These are phyloP conservation scores for Formica exsecta DNA, from an alignment of 1,140 invertebrate genomes.

Conservation along the genomic window DNA sequence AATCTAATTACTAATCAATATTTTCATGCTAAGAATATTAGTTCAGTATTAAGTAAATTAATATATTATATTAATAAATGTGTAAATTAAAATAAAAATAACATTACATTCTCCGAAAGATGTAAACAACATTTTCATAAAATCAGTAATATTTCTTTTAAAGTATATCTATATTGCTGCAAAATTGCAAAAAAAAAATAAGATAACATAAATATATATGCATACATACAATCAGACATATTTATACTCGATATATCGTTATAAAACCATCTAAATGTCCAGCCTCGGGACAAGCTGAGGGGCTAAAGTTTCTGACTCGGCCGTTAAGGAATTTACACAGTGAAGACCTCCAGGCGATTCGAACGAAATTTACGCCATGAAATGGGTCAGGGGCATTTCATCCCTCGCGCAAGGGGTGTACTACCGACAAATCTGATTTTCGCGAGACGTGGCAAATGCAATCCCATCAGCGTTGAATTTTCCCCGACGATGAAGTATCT, in stretches of 20 bases:
- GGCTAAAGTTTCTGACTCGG: conserved; percentile 64
- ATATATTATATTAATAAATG: background rate
- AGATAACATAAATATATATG: background rate
- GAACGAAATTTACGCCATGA: conserved; percentile 74
- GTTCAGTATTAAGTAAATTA: background rate
- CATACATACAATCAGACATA: conserved; percentile 18
- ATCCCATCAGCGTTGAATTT: conserved; percentile 52
- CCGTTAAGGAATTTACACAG: conserved; percentile 75
- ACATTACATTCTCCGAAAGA: background rate
- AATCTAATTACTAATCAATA: background rate
- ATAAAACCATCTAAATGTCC: conserved; percentile 76
- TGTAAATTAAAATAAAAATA: background rate
- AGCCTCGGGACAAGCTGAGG: conserved; percentile 70
- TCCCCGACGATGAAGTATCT: conserved; percentile 43
- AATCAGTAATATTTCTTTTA: background rate
- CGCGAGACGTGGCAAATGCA: conserved; percentile 56
- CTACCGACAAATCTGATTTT: conserved; percentile 73
- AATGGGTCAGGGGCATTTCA: conserved; percentile 77
- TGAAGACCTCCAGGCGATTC: conserved; percentile 71
- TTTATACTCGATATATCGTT: conserved; percentile 61
- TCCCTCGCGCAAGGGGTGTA: conserved; percentile 30
- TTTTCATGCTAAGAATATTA: background rate
- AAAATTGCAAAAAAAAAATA: background rate
- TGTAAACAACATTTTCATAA: background rate
- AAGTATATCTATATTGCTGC: background rate